Base-by-base conservation (phyloP, 92 coral and sea anemone genomes). In the Phymanthus crucifer region DNA sequence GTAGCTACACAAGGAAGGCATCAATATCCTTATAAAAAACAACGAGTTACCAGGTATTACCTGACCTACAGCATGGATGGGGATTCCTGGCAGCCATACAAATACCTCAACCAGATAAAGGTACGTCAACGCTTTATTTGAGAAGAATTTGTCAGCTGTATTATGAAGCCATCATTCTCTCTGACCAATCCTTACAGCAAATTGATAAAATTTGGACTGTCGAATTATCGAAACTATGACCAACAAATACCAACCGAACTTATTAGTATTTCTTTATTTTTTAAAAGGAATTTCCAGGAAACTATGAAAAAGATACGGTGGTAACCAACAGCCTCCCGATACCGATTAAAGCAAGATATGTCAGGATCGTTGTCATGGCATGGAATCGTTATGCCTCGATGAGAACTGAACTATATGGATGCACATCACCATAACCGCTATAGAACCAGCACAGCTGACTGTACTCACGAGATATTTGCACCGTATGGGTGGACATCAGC, bases 1-100 rank as follows among this genome's bases (percentile, higher is more conserved):
- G 73, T 81, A 29, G 85, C 72, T 24, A 38, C 85, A 19, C 78
- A 81, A 56, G 72, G 58, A 37, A 68, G 71, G n/a, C 65, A 74
- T 46, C 2, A 19, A 18, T 5, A 17, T 54, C 7, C 21, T 2
- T 57, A 50, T 31, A n/a, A n/a, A n/a, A 9, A 3, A 12, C 80
- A 76, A n/a, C n/a, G n/a, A n/a, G n/a, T n/a, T n/a, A n/a, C n/a
- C n/a, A n/a, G n/a, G n/a, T n/a, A n/a, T n/a, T n/a, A n/a, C n/a
- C n/a, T n/a, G n/a, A n/a, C n/a, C n/a, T n/a, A n/a, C n/a, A n/a
- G n/a, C n/a, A n/a, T 34, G 13, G 67, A 54, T 46, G 67, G 69
- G 11, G 66, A 12, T 27, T 58, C 10, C 75, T 68, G 75, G 83
- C 34, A 23, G 23, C 3, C 66, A 14, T 71, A 70, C 78, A 50